A percentile compares a stretch with the other conserved stretches of the same genome.
phyloP scores from a whole-genome alignment of 2,888 invertebrate species.

The Empis stercorea region DNA sequence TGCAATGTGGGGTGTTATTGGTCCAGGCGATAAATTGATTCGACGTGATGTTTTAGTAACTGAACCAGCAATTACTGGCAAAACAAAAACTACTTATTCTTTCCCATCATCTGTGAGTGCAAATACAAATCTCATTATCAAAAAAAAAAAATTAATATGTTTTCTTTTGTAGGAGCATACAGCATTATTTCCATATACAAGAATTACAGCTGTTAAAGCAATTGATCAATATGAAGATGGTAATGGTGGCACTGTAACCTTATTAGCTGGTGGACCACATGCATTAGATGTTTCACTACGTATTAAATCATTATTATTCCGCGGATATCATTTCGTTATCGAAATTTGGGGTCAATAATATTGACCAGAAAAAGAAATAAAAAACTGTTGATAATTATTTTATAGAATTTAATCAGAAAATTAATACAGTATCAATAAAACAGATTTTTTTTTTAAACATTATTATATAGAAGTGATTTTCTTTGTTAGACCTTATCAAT shows the following conservation, averaged over 20 bases:
- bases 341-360: slow-evolving; percentile 17
- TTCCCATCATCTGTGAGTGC: neutral
- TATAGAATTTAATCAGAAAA: neutral
- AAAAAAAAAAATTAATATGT: neutral
- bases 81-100: neutral
- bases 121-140: too few relatives aligned
- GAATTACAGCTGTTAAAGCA: slow-evolving; percentile 10
- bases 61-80: neutral
- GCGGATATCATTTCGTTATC: slow-evolving; percentile 29
- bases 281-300: slow-evolving; percentile 20
- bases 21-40: neutral
- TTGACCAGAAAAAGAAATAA: too few relatives aligned
- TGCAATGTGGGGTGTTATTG: neutral
- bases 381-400: neutral
- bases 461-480: too few relatives aligned
- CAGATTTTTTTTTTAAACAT: too few relatives aligned
- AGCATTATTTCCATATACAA: neutral
- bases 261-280: slow-evolving; percentile 27
- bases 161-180: neutral
- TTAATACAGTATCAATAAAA: too few relatives aligned
- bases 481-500: too few relatives aligned
- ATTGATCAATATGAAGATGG: slow-evolving; percentile 28
- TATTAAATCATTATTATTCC: slow-evolving; percentile 29
- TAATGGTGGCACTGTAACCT: slow-evolving; percentile 27
- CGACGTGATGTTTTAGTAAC: neutral